Conservation (phyloP, 2,797 vertebrate species). For the Poeciliopsis gracilis region DNA sequence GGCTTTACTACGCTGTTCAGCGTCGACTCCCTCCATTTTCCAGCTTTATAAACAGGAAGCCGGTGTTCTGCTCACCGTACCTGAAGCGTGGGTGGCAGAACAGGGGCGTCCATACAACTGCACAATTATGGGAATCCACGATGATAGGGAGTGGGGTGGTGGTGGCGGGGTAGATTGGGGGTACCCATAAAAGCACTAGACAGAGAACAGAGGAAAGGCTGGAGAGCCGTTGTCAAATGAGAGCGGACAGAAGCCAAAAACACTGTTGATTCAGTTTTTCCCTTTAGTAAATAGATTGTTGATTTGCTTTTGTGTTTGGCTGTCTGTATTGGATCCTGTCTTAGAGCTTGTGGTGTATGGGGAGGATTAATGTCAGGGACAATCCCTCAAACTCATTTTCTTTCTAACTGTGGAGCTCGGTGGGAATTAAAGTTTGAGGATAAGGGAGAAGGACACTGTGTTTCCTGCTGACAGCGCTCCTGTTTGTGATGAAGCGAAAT, state of each 20-base stretch:
- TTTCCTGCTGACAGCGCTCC: constrained; percentile 48
- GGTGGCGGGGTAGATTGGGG: constrained; percentile 47
- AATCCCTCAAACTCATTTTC: constrained; percentile 81
- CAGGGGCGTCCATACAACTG: constrained; percentile 69
- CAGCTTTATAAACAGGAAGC: constrained; percentile 81
- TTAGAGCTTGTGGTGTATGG: constrained; percentile 66
- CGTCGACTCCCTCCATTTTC: constrained; percentile 58
- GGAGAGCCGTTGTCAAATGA: constrained; percentile 64
- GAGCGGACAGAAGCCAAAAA: constrained; percentile 61
- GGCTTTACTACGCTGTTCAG: constrained; percentile 30
- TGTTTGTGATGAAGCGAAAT: constrained; percentile 52
- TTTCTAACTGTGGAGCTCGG: constrained; percentile 73
- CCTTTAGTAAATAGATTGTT: constrained; percentile 67
- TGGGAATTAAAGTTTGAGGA: constrained; percentile 73
- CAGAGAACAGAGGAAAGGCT: constrained; percentile 51
- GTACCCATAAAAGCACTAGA: constrained; percentile 71
- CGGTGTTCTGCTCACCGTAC: constrained; percentile 70
- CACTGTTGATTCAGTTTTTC: constrained; percentile 70
- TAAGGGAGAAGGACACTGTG: constrained; percentile 50
- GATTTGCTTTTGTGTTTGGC: constrained; percentile 68
- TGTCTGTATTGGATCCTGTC: constrained; percentile 63
- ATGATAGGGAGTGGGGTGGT: constrained; percentile 69
- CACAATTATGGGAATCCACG: constrained; percentile 78
- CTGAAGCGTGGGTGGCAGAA: constrained; percentile 75
- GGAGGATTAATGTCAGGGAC: constrained; percentile 77